Evolutionary conservation across 2,113 vertebrate species (phyloP), one percentile per base, ranked within the genome.

Genomic region (Corythoichthys haematopterus): DNA sequence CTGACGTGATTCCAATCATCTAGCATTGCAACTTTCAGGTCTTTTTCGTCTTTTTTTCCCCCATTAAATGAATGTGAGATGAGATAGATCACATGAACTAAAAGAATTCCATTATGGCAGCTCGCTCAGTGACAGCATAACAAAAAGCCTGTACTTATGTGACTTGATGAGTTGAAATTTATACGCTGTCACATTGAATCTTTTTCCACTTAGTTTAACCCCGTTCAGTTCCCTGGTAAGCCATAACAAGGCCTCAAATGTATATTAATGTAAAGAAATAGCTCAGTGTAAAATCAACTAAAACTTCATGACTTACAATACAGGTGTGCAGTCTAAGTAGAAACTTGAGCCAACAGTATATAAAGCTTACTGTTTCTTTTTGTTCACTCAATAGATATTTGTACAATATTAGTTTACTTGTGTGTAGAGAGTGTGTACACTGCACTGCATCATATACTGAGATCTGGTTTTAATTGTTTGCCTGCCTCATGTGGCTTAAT

Each of bases 1-100:
- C 68, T 65, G 74, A 81, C 72, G 70, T 68, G 68, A 76, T 80
- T 85, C 71, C 71, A 78, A 69, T 87, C 79, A 75, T 80, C 65
- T 75, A 61, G 82, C 71, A 85, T 71, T 71, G 66, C 66, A 68
- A 81, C 75, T 75, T 72, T 78, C n/a, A 28, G 62, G 14, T 63
- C 59, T 83, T 70, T 33, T 9, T 66, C 68, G 69, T 66, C 74
- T 82, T 63, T 61, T 61, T 43, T 28, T 16, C 79, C 75, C 61
- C 40, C 16, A 11, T 55, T 38, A 70, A 66, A 75, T 77, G 38
- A 75, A 79, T 53, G 79, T 20, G 65, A 65, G 64, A 61, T 10
- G 65, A 86, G 77, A 67, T 70, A 61, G 67, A 56, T 67, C 46
- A 38, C 47, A 40, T 57, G 40, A 46, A 15, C 10, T 37, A 2